Conservation (phyloP, 1,140 invertebrate species). For the Sesamia nonagrioides region DNA sequence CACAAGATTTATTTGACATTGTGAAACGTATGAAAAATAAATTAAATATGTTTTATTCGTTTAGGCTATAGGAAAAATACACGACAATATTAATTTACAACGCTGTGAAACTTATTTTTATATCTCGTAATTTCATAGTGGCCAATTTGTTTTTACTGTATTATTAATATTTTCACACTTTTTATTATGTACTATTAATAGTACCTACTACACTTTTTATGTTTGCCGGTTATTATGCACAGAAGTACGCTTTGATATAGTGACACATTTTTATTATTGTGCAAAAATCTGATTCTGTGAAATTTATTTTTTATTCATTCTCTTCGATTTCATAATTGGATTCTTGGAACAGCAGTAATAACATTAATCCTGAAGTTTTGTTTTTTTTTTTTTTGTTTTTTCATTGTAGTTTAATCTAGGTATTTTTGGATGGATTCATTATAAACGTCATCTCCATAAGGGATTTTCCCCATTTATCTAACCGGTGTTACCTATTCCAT, state of each 20-base stretch:
- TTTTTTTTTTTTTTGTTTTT: too few relatives aligned
- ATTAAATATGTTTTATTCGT: constrained; percentile 27
- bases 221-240: constrained; percentile 2
- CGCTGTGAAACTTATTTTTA: not conserved
- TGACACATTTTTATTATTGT: constrained; percentile 6
- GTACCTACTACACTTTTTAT: not conserved
- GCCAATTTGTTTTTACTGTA: constrained; percentile 13
- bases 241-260: not conserved
- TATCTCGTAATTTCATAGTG: not conserved
- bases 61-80: constrained; percentile 9
- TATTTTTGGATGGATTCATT: constrained; percentile 28
- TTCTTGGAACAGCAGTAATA: not conserved
- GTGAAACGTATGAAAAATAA: constrained; percentile 6
- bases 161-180: constrained; percentile 9
- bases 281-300: constrained; percentile 20
- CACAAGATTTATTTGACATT: constrained; percentile 28
- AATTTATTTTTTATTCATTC: not conserved
- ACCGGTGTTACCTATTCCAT: not conserved
- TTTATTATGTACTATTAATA: not conserved
- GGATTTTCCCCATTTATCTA: constrained; percentile 7
- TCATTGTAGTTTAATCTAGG: not conserved
- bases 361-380: not conserved
- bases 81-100: constrained; percentile 6
- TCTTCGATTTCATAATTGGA: not conserved
- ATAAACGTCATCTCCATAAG: not conserved